phyloP scores from a whole-genome alignment of 1,140 invertebrate genomes.

The Drosophila mayri region DNA sequence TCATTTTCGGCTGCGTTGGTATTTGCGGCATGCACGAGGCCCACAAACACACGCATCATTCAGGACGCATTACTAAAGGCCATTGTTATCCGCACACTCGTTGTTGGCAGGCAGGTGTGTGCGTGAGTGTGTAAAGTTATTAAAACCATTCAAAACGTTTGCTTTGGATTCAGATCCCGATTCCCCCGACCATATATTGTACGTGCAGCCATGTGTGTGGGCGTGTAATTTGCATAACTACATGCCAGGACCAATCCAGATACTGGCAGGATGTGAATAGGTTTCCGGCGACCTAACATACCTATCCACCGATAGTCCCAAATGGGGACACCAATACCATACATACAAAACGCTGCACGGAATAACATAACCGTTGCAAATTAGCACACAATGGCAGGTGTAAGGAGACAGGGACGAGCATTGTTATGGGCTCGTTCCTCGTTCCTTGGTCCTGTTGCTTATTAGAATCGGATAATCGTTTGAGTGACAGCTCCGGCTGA shows the following conservation, averaged over 20 bases:
- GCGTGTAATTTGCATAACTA: conserved; percentile 75
- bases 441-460: conserved; percentile 19
- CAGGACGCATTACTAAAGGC: conserved; percentile 39
- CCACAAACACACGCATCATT: conserved; percentile 18
- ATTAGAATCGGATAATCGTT: conserved; percentile 48
- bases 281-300: conserved; percentile 27
- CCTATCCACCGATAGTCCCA: conserved; percentile 34
- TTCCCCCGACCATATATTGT: conserved; percentile 2
- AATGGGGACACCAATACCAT: conserved; percentile 25
- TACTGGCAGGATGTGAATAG: conserved; percentile 55
- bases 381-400: conserved; percentile 59
- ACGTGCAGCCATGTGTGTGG: conserved; percentile 33
- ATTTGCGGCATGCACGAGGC: conserved; percentile 28
- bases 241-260: conserved; percentile 36
- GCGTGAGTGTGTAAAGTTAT: conserved; percentile 74
- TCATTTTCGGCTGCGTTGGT: conserved; percentile 33
- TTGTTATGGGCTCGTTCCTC: conserved; percentile 15
- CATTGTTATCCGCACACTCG: conserved; percentile 30
- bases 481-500: conserved; percentile 18
- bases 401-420: conserved; percentile 20
- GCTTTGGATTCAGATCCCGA: conserved; percentile 36
- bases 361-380: conserved; percentile 74
- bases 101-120: conserved; percentile 12
- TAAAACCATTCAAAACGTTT: conserved; percentile 78
- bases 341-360: conserved; percentile 51